Evolutionary conservation across 2,888 invertebrate species (phyloP).

Genomic region (Zonitis immaculata): DNA sequence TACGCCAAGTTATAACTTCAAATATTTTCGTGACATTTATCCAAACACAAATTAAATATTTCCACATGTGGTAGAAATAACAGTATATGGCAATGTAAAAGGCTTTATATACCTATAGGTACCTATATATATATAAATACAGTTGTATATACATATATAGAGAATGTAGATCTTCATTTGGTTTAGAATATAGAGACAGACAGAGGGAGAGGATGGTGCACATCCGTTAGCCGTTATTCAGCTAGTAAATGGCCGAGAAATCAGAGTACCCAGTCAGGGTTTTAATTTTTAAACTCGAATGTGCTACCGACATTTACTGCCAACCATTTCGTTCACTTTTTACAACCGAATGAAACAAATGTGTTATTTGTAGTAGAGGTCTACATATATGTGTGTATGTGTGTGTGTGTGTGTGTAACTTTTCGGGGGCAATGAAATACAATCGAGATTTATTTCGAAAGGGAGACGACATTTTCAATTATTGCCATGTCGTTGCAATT

Average conservation of each 20-base stretch:
- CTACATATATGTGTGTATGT: too few species aligned
- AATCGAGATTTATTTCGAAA: conserved; percentile 30
- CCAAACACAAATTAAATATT: conserved; percentile 44
- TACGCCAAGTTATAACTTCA: conserved; percentile 27
- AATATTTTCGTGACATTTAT: conserved; percentile 40
- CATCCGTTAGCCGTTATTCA: conserved; percentile 39
- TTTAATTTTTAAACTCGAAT: conserved; percentile 48
- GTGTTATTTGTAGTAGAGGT: conserved; percentile 34
- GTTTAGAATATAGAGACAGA: conserved; percentile 15
- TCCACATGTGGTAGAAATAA: conserved; percentile 44
- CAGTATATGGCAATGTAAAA: conserved; percentile 21
- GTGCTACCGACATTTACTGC: conserved; percentile 47
- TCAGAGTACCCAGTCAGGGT: conserved; percentile 44
- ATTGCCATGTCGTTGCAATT: conserved; percentile 8
- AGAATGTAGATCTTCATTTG: conserved; percentile 44
- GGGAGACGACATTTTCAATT: conserved; percentile 27
- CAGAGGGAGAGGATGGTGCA: conserved; percentile 28
- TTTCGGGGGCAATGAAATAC: conserved; percentile 31
- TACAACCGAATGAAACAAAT: conserved; percentile 42
- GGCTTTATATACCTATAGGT: not conserved
- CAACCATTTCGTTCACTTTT: conserved; percentile 41
- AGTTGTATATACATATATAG: not conserved
- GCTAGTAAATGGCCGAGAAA: conserved; percentile 47
- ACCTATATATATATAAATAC: too few species aligned
- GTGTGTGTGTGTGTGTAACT: too few species aligned